Percentiles rank a stretch among this genome's conserved stretches.
Evolutionary conservation across 2,888 invertebrate species (phyloP).

Genomic region (Caenorhabditis doughertyi): DNA sequence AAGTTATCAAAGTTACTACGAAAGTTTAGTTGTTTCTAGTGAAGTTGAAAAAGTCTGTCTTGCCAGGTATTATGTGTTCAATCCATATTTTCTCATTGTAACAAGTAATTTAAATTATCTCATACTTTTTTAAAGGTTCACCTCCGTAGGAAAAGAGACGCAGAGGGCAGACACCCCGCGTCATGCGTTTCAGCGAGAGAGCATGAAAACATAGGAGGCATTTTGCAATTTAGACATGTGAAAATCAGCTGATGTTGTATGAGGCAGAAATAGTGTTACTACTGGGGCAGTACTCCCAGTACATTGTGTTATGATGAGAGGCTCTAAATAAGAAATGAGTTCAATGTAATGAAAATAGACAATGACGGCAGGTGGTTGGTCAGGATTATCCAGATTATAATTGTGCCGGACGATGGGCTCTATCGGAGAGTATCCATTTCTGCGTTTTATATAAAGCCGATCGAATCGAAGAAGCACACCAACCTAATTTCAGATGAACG

Average conservation of each 20-base stretch:
- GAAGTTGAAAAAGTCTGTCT: too few relatives aligned
- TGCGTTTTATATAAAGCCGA: not conserved
- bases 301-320: conserved; percentile 42
- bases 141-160: conserved; percentile 42
- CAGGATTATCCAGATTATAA: conserved; percentile 4
- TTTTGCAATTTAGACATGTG: conserved; percentile 52
- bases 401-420: too few relatives aligned
- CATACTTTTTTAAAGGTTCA: not conserved
- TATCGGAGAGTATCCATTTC: too few relatives aligned
- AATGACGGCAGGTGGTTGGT: not conserved
- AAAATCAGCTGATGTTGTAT: conserved; percentile 64
- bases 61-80: not conserved
- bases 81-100: not conserved
- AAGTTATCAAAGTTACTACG: too few relatives aligned
- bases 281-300: conserved; percentile 5
- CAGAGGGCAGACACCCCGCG: conserved; percentile 39
- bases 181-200: conserved; percentile 55
- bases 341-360: not conserved
- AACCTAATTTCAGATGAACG: conserved; percentile 84
- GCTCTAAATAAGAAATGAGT: not conserved
- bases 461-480: not conserved
- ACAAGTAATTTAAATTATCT: too few relatives aligned
- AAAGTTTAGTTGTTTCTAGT: not conserved
- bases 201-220: conserved; percentile 20
- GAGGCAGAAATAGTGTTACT: conserved; percentile 17